Base-by-base conservation (phyloP, 2,797 vertebrate species). In the Enteromius trimaculatus region DNA sequence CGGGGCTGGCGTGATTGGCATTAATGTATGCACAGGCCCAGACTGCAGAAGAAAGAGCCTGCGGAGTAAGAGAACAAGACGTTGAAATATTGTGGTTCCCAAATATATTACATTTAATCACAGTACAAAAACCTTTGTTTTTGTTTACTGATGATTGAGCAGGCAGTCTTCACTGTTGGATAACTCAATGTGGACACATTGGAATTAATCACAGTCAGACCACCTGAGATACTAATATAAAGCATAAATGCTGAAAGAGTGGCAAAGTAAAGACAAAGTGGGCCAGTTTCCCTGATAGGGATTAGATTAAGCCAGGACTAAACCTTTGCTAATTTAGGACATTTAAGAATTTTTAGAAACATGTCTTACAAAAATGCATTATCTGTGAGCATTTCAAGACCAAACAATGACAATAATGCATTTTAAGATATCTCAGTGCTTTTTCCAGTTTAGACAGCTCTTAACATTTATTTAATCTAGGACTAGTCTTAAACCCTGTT, bases 21-120 rank as follows among this genome's bases (percentile, higher is more conserved):
- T 58, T 14, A 92, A 86, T 0, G 80, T 85, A 60, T 90, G 55
- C 0, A 80, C 29, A 9, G 80, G 14, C 6, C 85, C 85, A 1
- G 88, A n/a, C 85, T 88, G 90, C 44, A 89, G 76, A 55, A 91
- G 76, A 75, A 85, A 89, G 14, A 87, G 49, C 79, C 90, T 91
- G 84, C 1, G 72, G 10, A 9, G 60, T 31, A 6, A 23, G 8
- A 84, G 0, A 81, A 66, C 17, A 26, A 81, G n/a, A 26, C 16
- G 1, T 66, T 37, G 3, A 34, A 21, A 49, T 1, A 29, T 8
- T 2, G 29, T 19, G 31, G 34, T 66, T 16, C 21, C 17, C 76
- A 47, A 65, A 49, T 14, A 26, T 23, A 79, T 68, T 23, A 69
- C 14, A 69, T 26, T 37, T 53, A 68, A 53, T 13, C 1, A 66